Evolutionary conservation across 2,797 vertebrate genomes (phyloP), one percentile per base, ranked within the genome.

Genomic region (Phataginus tricuspis): DNA sequence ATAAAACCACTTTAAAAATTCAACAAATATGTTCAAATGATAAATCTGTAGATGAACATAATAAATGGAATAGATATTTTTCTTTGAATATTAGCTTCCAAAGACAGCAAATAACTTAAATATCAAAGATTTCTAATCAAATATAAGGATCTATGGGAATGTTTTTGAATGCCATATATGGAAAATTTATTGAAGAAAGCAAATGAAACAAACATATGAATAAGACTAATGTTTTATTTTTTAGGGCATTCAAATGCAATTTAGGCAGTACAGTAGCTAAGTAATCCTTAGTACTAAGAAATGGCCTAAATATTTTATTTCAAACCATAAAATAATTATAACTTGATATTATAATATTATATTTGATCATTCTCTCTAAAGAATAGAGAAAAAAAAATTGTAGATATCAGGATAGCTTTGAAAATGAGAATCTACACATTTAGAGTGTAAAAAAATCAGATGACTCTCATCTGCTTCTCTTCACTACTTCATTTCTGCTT

Each of bases 221-320:
- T 3, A 78, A 92, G 69, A 91, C 19, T 74, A 55, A 82, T 80
- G 10, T 75, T 95, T 95, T 49, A 53, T 12, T 86, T 91, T 79
- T 75, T 15, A 39, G 15, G 27, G 14, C 4, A 90, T 71, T 83
- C 82, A 93, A 95, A 93, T 13, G 29, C 34, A 61, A 63, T 71
- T 77, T 72, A 77, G 31, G 39, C 31, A 74, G 16, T 1, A 34
- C 2, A 61, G 11, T 90, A 80, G 10, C 11, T 89, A 93, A 74
- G 10, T 31, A 64, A 63, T 87, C 14, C 10, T 71, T 86, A 71
- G 19, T 85, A 49, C 4, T 49, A 85, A 68, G 49, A 80, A 89
- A 90, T 37, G 79, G 3, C 31, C 27, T 91, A 88, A 93, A 71
- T 63, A 92, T 82, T 97, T 88, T 86, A 94, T 87, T 85, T 88